Percentiles rank a stretch among this genome's conserved stretches.
Evolutionary conservation across 1,140 invertebrate genomes (phyloP).

Genomic region (Lepeophtheirus salmonis): DNA sequence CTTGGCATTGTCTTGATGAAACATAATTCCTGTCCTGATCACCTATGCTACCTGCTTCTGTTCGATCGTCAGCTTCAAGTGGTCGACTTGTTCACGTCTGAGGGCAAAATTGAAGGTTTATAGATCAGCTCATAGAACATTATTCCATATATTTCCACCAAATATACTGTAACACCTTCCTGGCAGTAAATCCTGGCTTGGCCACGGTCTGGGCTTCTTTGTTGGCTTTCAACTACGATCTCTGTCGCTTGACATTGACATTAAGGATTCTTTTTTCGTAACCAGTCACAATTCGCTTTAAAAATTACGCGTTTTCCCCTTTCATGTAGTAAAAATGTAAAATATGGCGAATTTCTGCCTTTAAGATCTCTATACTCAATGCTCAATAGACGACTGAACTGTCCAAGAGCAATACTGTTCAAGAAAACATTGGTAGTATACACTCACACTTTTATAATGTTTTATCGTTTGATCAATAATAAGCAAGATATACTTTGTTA

Average conservation of each 20-base stretch:
- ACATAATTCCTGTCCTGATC: constrained; percentile 24
- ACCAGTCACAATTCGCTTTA: not conserved
- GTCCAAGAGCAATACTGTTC: no score
- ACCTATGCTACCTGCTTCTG: constrained; percentile 25
- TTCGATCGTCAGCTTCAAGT: constrained; percentile 24
- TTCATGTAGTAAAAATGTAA: no score
- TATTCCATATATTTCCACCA: constrained; percentile 23
- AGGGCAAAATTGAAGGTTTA: constrained; percentile 21
- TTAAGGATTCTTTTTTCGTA: not conserved
- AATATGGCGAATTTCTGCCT: no score
- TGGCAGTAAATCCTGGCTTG: constrained; percentile 21
- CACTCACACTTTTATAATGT: no score
- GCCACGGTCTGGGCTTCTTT: constrained; percentile 18
- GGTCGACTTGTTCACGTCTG: constrained; percentile 20
- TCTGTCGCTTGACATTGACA: not conserved
- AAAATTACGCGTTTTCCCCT: not conserved
- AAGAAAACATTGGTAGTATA: no score
- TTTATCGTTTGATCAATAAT: no score
- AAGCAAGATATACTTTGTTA: no score
- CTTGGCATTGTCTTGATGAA: not conserved
- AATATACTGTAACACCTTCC: constrained; percentile 23
- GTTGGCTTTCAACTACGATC: not conserved
- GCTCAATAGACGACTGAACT: no score
- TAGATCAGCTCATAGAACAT: constrained; percentile 25
- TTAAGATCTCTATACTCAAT: no score